phyloP scores from a whole-genome alignment of 2,113 vertebrate genomes.

The Phrynocephalus versicolor region DNA sequence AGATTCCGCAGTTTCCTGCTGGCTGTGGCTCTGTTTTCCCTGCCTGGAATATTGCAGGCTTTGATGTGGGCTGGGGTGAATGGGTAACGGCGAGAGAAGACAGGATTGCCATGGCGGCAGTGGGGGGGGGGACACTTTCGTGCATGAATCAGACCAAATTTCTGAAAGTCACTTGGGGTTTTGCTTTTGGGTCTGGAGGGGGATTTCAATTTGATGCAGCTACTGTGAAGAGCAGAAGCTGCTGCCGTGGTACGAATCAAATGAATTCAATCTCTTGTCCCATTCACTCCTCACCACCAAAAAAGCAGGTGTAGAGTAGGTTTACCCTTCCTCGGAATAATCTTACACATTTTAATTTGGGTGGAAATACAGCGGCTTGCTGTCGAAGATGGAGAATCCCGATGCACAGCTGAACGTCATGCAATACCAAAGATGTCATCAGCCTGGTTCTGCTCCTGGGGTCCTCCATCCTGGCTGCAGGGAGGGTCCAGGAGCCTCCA shows the following conservation, averaged over 20 bases:
- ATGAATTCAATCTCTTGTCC: neutral
- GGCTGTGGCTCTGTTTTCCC: conserved; percentile 34
- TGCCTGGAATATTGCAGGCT: conserved; percentile 33
- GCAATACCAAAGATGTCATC: too few relatives aligned
- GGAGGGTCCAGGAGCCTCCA: too few relatives aligned
- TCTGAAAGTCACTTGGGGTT: too few relatives aligned
- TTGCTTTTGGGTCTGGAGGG: too few relatives aligned
- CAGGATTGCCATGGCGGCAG: neutral
- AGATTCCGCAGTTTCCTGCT: conserved; percentile 31
- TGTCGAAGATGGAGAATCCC: too few relatives aligned
- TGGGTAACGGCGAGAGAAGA: too few relatives aligned
- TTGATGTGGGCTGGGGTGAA: conserved; percentile 6
- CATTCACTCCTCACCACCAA: neutral
- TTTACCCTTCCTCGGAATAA: neutral
- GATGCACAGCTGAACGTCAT: too few relatives aligned
- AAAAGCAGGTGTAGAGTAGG: neutral
- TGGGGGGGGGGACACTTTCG: neutral
- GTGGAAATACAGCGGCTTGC: neutral
- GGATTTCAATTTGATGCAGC: neutral
- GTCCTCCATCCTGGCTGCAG: too few relatives aligned
- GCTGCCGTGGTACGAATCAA: neutral
- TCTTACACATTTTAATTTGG: neutral
- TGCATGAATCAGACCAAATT: too few relatives aligned
- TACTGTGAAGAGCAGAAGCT: too few relatives aligned
- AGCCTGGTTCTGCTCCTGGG: too few relatives aligned